A percentile compares a stretch with the other conserved stretches of the same genome.
Evolutionary conservation across 2,888 invertebrate genomes (phyloP).

Genomic region (Mylabris sibirica): DNA sequence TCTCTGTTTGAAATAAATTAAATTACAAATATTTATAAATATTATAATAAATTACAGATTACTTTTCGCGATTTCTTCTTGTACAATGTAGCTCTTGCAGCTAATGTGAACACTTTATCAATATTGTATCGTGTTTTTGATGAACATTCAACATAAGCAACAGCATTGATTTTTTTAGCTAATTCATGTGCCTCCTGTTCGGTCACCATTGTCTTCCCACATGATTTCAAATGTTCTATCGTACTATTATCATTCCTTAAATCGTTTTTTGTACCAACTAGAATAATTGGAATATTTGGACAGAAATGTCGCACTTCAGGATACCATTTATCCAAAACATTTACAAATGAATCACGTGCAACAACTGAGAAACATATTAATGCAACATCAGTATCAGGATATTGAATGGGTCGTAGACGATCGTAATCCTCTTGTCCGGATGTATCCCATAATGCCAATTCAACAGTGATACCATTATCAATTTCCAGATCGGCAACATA

Average conservation of each 20-base stretch:
- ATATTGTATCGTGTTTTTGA: constrained; percentile 99
- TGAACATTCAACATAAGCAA: constrained; percentile 98
- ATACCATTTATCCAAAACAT: constrained; percentile 99
- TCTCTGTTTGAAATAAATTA: too few relatives aligned
- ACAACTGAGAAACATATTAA: constrained; percentile 99
- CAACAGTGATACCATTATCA: constrained; percentile 83
- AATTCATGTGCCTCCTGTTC: constrained; percentile 96
- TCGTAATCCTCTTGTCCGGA: constrained; percentile 99
- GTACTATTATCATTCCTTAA: constrained; percentile 93
- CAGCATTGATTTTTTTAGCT: constrained; percentile 99
- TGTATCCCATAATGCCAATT: constrained; percentile 95
- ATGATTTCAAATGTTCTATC: constrained; percentile 93
- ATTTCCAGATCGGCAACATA: constrained; percentile 99
- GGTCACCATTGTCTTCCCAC: constrained; percentile 95
- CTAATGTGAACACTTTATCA: constrained; percentile 98
- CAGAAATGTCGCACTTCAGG: constrained; percentile 98
- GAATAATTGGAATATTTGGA: constrained; percentile 97
- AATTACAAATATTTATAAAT: too few relatives aligned
- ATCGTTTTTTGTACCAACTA: constrained; percentile 99
- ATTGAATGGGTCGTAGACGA: constrained; percentile 92
- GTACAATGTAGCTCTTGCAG: constrained; percentile 96
- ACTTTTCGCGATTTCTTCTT: constrained; percentile 95
- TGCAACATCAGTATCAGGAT: constrained; percentile 99
- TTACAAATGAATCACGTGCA: constrained; percentile 98
- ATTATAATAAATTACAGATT: constrained; percentile 27